These are phyloP conservation scores for Ictalurus punctatus DNA, from an alignment of 2,113 vertebrate species.

Conservation along the genomic window DNA sequence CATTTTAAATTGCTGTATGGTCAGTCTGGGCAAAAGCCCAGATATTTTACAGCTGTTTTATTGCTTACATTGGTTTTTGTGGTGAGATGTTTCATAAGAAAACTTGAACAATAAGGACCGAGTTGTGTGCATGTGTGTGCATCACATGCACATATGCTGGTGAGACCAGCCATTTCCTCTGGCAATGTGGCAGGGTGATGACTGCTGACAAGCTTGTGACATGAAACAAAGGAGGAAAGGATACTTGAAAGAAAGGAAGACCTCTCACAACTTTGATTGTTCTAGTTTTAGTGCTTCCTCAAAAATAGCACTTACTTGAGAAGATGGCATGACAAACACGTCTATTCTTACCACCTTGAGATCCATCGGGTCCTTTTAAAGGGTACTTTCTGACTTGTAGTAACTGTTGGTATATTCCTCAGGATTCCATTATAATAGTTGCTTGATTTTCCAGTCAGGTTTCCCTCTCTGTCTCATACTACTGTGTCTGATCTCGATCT, in stretches of 20 bases:
- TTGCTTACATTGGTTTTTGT: slow-evolving; percentile 33
- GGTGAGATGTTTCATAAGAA: slow-evolving; percentile 46
- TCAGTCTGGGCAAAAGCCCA: slow-evolving; percentile 16
- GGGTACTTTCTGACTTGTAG: slow-evolving; percentile 35
- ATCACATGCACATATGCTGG: slow-evolving; percentile 37
- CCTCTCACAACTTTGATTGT: slow-evolving; percentile 52
- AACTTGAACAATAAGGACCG: slow-evolving; percentile 8
- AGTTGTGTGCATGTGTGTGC: slow-evolving; percentile 1
- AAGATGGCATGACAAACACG: slow-evolving; percentile 32
- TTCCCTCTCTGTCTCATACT: slow-evolving; percentile 45
- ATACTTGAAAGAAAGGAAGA: slow-evolving; percentile 67
- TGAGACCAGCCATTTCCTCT: slow-evolving; percentile 65
- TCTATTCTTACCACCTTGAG: slow-evolving; percentile 30
- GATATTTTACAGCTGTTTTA: slow-evolving; percentile 25
- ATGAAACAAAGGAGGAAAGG: slow-evolving; percentile 66
- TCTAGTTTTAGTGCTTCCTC: slow-evolving; percentile 56
- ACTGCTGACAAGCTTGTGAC: slow-evolving; percentile 59
- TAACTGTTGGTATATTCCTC: slow-evolving; percentile 34
- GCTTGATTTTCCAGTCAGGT: slow-evolving; percentile 57
- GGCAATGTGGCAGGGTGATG: slow-evolving; percentile 39
- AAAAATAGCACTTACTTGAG: slow-evolving; percentile 59
- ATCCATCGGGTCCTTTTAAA: slow-evolving; percentile 31
- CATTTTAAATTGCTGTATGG: slow-evolving; percentile 23
- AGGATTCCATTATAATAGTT: slow-evolving; percentile 31
- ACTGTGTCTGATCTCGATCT: slow-evolving; percentile 53